Evolutionary conservation across 2,888 invertebrate species (phyloP), one percentile per base, ranked within the genome.

Genomic region (Helobdella robusta): DNA sequence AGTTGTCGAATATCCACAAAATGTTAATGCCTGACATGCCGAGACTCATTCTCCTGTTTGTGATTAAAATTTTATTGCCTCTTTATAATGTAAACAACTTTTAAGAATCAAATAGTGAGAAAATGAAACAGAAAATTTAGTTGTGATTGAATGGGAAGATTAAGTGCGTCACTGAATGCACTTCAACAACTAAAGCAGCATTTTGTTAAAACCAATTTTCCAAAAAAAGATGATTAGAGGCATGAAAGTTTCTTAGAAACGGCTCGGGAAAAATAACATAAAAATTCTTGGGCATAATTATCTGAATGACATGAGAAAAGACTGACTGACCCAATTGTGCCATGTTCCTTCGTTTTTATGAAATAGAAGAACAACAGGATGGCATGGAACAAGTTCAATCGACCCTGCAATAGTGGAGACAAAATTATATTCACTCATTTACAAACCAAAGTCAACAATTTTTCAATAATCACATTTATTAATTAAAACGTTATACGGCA

Each of bases 351-450:
- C 69, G 83, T 83, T 72, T 86, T 87, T 70, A 89, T 86, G 73
- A 85, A 84, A 75, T 87, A 85, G 48, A 91, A 78, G 78, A 92
- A 88, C 74, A 91, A 84, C 73, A 92, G 83, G 69, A 92, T 83
- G 61, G 89, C 86, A 79, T 91, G 89, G 77, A 91, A 88, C 74
- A 92, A 81, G 81, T 91, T 92, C 82, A 90, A 89, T 74, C 91
- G 85, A 62, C 91, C 91, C 85, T 86, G 77, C 2, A 59, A 63
- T 23, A 18, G 1, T 23, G 25, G n/a, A 20, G 25, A 48, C n/a
- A 15, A 8, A 56, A 56, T 1, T 56, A 8, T 6, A 50, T 18
- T 20, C n/a, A n/a, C n/a, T n/a, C n/a, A n/a, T n/a, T n/a, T n/a
- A n/a, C n/a, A n/a, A n/a, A n/a, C n/a, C n/a, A n/a, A n/a, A n/a